Base-by-base conservation (phyloP, 2,113 vertebrate genomes). In the Amphiprion ocellaris region DNA sequence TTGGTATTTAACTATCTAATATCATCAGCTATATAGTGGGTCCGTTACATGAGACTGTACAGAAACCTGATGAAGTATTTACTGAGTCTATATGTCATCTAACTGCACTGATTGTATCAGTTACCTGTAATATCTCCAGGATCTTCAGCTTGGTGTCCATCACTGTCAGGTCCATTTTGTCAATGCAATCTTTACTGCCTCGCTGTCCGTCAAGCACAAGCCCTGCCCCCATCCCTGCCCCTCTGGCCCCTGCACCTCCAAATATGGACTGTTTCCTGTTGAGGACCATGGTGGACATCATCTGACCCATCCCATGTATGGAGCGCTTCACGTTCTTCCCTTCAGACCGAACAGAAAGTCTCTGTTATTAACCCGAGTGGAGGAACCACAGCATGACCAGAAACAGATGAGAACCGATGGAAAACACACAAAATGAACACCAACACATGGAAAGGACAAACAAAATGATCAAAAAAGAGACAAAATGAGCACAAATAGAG, bases 91-190 rank as follows among this genome's bases (percentile, higher is more conserved):
- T 10, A 9, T 6, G 5, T 8, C 30, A 8, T 33, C 30, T 33
- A 8, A 33, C 30, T 33, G 0, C 33, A 8, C 33, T 37, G 41
- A 19, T 50, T 52, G 5, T 28, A 16, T 14, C 12, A 2, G 23
- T 64, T 41, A 99, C 98, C 96, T 99, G 97, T 87, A 99, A 85
- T 64, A 99, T 99, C 89, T 99, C 95, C 92, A 99, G 90, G 53
- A 99, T 99, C 93, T 99, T 99, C 83, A 99, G 94, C 83, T 99
- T 99, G 59, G 98, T 99, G 89, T 99, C 98, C 98, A 99, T 99
- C 83, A 99, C 98, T 2, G 97, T 98, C 0, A 98, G 94, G 87
- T 98, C 96, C 90, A 97, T 95, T 0, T 94, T 97, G 80, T 98
- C 96, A 0, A 97, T 93, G 16, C 94, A 97, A 76, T 95, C 95